Evolutionary conservation across 2,113 vertebrate species (phyloP), one percentile per base, ranked within the genome.

Genomic region (Ceyx margarethae): DNA sequence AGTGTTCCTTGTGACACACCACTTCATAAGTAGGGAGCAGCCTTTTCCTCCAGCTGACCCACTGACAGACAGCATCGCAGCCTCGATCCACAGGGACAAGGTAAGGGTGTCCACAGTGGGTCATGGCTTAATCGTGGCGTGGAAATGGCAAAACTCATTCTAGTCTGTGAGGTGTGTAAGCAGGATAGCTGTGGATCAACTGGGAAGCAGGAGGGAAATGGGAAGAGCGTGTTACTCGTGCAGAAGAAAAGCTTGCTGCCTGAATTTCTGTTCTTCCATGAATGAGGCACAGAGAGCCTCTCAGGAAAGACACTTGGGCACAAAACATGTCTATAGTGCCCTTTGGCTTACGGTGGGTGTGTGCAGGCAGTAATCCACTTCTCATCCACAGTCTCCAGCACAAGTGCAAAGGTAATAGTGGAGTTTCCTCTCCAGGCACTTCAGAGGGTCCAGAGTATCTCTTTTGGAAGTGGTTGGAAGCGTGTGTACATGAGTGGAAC

Each of bases 1-100:
- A 91, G 80, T 88, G 64, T 71, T 83, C 61, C 65, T 50, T 85
- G 82, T 85, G 95, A 91, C 88, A 86, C 65, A 81, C 48, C 71
- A 60, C 31, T 89, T 80, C 92, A 76, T 71, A 77, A 91, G 85
- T 5, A 56, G 76, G 51, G 72, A 85, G 57, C 72, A 86, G 82
- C 45, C 25, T 90, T 80, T 77, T 80, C 43, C 51, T 81, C 87
- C 73, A 77, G 0, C 64, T 94, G 91, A 80, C 90, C 81, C 60
- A 28, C 6, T 0, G 14, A 81, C 46, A 64, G 31, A 1, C 16
- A n/a, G 82, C 69, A 9, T 20, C n/a, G 78, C 56, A 31, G 62
- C 78, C 29, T 42, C 26, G 25, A 76, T 37, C 21, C 45, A 31
- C 66, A 62, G 85, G 80, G 79, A 51, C 42, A 43, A 71, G 75